A percentile compares a stretch with the other conserved stretches of the same genome.
phyloP scores from a whole-genome alignment of 1,140 invertebrate genomes.

The Trialeurodes vaporariorum region DNA sequence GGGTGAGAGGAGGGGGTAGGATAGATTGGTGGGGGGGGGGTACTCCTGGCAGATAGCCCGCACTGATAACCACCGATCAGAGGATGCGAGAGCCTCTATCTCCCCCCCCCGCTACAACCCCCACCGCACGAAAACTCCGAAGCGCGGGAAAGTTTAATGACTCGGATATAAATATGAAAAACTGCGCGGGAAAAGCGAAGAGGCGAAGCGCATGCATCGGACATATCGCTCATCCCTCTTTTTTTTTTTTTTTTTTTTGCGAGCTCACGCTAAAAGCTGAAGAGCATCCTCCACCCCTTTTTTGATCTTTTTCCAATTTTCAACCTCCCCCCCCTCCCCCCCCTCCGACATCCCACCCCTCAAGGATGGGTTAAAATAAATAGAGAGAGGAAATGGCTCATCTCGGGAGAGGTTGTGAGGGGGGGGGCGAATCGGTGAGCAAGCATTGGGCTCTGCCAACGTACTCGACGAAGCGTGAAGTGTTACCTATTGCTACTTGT shows the following conservation, averaged over 20 bases:
- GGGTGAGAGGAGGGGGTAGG: too few relatives aligned
- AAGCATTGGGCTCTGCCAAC: too few relatives aligned
- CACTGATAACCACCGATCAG: neutral
- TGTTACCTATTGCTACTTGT: neutral
- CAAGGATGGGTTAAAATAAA: too few relatives aligned
- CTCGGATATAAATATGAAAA: slow-evolving; percentile 1
- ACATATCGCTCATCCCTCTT: neutral
- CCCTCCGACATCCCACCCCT: too few relatives aligned
- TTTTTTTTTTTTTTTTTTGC: too few relatives aligned
- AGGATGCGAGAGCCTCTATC: neutral
- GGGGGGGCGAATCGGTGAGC: too few relatives aligned
- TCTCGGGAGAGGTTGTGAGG: too few relatives aligned
- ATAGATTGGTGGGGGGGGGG: too few relatives aligned
- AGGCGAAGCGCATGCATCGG: neutral
- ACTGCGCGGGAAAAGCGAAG: neutral
- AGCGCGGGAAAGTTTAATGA: neutral
- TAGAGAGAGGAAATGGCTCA: too few relatives aligned
- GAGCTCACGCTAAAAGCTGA: too few relatives aligned
- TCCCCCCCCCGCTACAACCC: neutral
- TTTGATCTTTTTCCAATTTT: neutral
- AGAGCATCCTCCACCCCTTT: neutral
- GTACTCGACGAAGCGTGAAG: neutral
- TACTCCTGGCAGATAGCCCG: neutral
- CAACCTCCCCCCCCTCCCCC: neutral
- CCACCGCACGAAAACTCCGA: neutral